Evolutionary conservation across 2,113 vertebrate genomes (phyloP).

Genomic region (Myotis lucifugus): DNA sequence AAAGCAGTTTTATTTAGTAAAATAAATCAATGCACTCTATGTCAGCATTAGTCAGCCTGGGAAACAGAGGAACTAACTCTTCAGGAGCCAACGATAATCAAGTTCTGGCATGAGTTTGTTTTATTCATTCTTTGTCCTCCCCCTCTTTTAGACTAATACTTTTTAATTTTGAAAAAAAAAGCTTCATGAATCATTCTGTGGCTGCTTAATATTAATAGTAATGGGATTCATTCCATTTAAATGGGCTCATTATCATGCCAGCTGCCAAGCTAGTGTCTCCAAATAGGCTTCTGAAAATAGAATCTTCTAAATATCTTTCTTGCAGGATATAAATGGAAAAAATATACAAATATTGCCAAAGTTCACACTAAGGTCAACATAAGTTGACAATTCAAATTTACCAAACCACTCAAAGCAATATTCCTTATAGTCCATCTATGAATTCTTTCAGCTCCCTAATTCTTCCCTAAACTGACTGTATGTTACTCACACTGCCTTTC

Average conservation of each 20-base stretch:
- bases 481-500: not conserved
- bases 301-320: conserved; percentile 30
- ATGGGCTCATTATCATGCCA: conserved; percentile 60
- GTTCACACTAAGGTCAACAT: not conserved
- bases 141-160: conserved; percentile 69
- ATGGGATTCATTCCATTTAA: conserved; percentile 59
- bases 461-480: not conserved
- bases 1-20: not conserved
- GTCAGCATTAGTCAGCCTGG: not conserved
- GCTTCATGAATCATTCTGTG: conserved; percentile 67
- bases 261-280: conserved; percentile 58
- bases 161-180: conserved; percentile 74
- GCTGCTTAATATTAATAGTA: conserved; percentile 77
- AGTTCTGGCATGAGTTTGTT: conserved; percentile 61
- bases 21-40: conserved; percentile 30
- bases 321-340: not conserved
- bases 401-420: not conserved
- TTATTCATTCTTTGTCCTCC: conserved; percentile 59
- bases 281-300: conserved; percentile 62
- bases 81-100: conserved; percentile 11
- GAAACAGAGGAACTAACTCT: not conserved
- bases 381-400: not conserved
- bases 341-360: not conserved
- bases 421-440: not conserved
- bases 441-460: not conserved